Conservation (phyloP, 2,113 vertebrate genomes). For the Coreoperca whiteheadi region DNA sequence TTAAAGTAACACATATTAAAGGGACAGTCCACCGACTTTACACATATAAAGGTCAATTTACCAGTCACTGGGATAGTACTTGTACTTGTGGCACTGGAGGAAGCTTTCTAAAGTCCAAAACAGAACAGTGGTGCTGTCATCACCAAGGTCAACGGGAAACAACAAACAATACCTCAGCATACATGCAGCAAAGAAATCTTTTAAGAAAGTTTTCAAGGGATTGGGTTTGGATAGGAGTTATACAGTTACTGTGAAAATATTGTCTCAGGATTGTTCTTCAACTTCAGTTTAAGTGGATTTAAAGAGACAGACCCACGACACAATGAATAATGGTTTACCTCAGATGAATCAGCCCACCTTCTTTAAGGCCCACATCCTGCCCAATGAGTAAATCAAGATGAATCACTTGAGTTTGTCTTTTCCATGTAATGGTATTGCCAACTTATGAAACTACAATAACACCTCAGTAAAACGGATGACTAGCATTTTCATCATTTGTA, state of each 20-base stretch:
- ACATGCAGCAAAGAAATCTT: background rate
- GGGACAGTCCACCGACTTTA: no score
- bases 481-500: conserved; percentile 1
- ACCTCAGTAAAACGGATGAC: conserved; percentile 2
- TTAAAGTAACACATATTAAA: background rate
- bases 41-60: no score
- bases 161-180: background rate
- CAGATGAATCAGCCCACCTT: conserved; percentile 39
- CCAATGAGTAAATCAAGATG: conserved; percentile 60
- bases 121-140: no score
- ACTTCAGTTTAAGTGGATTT: background rate
- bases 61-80: no score
- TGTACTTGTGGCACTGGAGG: background rate
- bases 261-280: background rate
- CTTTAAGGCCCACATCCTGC: conserved; percentile 43
- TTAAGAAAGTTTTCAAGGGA: no score
- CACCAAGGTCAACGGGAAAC: background rate
- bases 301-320: conserved; percentile 11
- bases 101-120: no score
- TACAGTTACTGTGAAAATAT: background rate
- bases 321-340: conserved; percentile 37
- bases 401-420: conserved; percentile 49
- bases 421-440: conserved; percentile 6
- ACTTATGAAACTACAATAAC: conserved; percentile 36
- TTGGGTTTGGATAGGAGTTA: background rate